These are phyloP conservation scores for Adelognathus sp. DNA, from an alignment of 2,888 invertebrate genomes.

Conservation along the genomic window DNA sequence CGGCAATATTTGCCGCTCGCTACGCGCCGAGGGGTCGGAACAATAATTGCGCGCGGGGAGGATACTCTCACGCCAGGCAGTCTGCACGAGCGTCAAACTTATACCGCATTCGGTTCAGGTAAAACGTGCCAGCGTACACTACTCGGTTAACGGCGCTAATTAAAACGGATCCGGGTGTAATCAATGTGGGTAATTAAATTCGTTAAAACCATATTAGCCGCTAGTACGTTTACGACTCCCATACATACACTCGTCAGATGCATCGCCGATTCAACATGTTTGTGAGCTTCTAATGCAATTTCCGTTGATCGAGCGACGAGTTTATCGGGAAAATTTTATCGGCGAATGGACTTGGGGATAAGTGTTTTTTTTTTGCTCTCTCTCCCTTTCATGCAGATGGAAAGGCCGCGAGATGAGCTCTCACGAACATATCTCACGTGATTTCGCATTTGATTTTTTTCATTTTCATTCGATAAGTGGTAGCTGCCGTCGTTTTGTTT, in stretches of 20 bases:
- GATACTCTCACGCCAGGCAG: neutral
- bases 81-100: slow-evolving; percentile 28
- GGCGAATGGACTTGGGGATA: neutral
- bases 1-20: slow-evolving; percentile 25
- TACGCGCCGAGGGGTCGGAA: slow-evolving; percentile 2
- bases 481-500: slow-evolving; percentile 3
- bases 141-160: slow-evolving; percentile 32
- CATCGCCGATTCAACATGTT: slow-evolving; percentile 38
- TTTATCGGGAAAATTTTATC: slow-evolving; percentile 12
- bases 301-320: slow-evolving; percentile 10
- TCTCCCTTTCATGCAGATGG: too few species aligned
- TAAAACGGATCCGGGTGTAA: slow-evolving; percentile 49
- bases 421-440: neutral
- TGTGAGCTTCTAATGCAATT: slow-evolving; percentile 20
- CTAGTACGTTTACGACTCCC: neutral
- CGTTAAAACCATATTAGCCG: slow-evolving; percentile 42
- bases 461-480: slow-evolving; percentile 19
- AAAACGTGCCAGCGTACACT: slow-evolving; percentile 10
- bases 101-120: slow-evolving; percentile 18
- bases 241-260: slow-evolving; percentile 22
- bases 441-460: neutral
- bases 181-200: slow-evolving; percentile 52
- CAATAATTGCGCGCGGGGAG: neutral
- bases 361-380: neutral
- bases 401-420: too few species aligned